phyloP scores from a whole-genome alignment of 2,797 vertebrate genomes.

The Xyrichtys novacula region DNA sequence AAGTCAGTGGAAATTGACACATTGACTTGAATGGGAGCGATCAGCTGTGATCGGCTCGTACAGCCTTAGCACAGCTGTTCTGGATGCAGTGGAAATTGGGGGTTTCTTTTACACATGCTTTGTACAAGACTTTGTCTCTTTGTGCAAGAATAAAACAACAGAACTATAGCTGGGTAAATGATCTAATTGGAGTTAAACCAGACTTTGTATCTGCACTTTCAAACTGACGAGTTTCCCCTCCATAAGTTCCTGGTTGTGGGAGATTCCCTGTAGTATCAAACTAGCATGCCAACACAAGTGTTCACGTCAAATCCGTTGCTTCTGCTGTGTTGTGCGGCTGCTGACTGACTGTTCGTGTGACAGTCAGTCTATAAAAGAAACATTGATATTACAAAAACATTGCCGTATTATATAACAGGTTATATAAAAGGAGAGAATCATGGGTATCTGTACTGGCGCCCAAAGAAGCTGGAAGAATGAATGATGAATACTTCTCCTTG shows the following conservation, averaged over 20 bases:
- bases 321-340: neutral
- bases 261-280: neutral
- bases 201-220: too few species aligned
- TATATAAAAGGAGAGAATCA: neutral
- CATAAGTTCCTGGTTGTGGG: neutral
- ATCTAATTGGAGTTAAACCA: too few species aligned
- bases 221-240: too few species aligned
- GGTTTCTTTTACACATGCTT: too few species aligned
- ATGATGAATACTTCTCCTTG: slow-evolving; percentile 18
- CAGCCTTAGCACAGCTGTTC: too few species aligned
- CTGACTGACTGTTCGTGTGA: neutral
- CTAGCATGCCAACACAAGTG: neutral
- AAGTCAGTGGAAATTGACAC: too few species aligned
- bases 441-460: neutral
- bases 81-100: too few species aligned
- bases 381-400: neutral
- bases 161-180: too few species aligned
- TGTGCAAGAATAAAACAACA: too few species aligned
- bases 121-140: too few species aligned
- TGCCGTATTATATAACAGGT: neutral
- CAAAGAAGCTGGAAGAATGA: neutral
- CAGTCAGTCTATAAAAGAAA: neutral
- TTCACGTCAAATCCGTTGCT: slow-evolving; percentile 4
- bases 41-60: too few species aligned
- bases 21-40: too few species aligned